Conservation (phyloP, 2,888 invertebrate genomes). For the Xestia rhomboidea region DNA sequence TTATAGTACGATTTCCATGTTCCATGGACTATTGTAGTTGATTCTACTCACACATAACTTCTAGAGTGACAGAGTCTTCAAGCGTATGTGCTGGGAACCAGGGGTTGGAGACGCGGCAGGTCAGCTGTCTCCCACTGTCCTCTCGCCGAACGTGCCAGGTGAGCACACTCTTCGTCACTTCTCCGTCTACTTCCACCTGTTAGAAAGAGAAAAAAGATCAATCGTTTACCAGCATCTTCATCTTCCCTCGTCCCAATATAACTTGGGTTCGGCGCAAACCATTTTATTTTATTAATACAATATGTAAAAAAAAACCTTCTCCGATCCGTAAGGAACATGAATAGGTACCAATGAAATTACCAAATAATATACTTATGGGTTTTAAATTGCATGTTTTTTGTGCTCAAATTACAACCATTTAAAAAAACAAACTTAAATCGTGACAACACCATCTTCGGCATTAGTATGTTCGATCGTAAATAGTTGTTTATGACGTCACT, state of each 20-base stretch:
- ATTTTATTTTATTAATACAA: neutral
- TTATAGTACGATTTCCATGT: too few species aligned
- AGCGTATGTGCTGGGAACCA: conserved; percentile 95
- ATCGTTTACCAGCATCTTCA: neutral
- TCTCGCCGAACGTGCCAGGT: conserved; percentile 94
- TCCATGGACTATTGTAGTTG: too few species aligned
- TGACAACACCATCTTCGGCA: too few species aligned
- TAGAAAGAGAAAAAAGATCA: neutral
- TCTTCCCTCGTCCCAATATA: neutral
- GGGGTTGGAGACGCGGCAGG: conserved; percentile 96
- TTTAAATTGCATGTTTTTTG: too few species aligned
- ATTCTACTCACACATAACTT: conserved; percentile 95
- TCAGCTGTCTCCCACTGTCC: conserved; percentile 95
- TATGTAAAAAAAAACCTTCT: too few species aligned
- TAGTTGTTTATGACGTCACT: too few species aligned
- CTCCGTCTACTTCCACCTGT: conserved; percentile 91
- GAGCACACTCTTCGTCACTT: conserved; percentile 94
- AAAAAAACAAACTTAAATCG: too few species aligned
- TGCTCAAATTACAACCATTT: too few species aligned
- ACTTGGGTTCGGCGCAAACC: neutral
- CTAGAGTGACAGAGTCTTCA: conserved; percentile 94
- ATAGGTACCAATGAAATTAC: too few species aligned
- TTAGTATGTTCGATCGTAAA: too few species aligned
- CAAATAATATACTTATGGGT: too few species aligned
- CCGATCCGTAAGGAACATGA: too few species aligned